phyloP scores from a whole-genome alignment of 2,888 invertebrate species.

The Hirtodrosophila duncani region DNA sequence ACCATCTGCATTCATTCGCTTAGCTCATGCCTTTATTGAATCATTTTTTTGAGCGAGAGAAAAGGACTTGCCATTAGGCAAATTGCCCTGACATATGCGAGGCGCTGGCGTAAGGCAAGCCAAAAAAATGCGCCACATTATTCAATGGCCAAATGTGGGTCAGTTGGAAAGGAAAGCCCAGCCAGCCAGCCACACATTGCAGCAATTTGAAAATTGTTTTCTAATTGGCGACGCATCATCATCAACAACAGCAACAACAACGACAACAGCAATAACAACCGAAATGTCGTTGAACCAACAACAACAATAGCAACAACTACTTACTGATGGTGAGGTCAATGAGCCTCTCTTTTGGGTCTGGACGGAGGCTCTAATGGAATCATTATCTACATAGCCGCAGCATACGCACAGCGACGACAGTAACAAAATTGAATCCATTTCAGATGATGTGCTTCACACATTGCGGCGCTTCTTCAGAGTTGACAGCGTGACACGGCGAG shows the following conservation, averaged over 20 bases:
- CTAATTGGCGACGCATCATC: too few species aligned
- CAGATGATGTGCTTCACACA: too few species aligned
- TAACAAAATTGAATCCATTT: too few species aligned
- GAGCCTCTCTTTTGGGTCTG: slow-evolving; percentile 54
- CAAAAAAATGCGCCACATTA: slow-evolving; percentile 43
- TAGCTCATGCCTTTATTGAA: too few species aligned
- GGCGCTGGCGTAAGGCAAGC: slow-evolving; percentile 33
- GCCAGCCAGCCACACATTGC: neutral
- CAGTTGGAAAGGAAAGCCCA: neutral
- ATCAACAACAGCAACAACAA: neutral
- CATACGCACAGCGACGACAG: too few species aligned
- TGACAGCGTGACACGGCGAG: too few species aligned
- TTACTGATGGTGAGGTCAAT: slow-evolving; percentile 41
- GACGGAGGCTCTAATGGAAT: slow-evolving; percentile 60
- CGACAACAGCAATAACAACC: neutral
- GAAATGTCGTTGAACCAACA: slow-evolving; percentile 54
- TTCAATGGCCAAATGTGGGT: slow-evolving; percentile 19
- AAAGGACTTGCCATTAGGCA: slow-evolving; percentile 56
- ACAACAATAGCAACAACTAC: neutral
- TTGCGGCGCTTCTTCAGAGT: too few species aligned
- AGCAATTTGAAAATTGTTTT: too few species aligned
- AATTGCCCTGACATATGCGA: slow-evolving; percentile 46
- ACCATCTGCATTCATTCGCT: too few species aligned
- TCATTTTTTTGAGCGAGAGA: slow-evolving; percentile 21
- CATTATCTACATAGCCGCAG: slow-evolving; percentile 49